Evolutionary conservation across 1,140 invertebrate species (phyloP).

Genomic region (Hormaphis cornu): DNA sequence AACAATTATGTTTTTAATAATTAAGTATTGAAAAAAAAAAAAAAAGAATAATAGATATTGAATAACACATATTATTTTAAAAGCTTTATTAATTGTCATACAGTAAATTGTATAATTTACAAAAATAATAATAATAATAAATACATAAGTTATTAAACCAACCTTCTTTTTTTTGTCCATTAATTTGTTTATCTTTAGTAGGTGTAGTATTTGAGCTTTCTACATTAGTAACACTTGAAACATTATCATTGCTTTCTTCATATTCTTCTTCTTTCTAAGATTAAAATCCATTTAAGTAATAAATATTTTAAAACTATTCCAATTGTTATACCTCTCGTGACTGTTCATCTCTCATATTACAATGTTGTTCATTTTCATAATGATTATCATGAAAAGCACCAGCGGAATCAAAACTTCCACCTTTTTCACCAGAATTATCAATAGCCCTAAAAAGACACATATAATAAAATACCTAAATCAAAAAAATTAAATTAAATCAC

Average conservation of each 20-base stretch:
- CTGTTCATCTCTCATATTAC: not conserved
- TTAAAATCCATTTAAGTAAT: not conserved
- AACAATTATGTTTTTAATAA: no score
- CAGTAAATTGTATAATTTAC: no score
- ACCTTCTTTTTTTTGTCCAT: constrained; percentile 24
- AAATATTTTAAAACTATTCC: not conserved
- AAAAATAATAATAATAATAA: no score
- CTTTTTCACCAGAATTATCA: constrained; percentile 62
- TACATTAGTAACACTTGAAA: constrained; percentile 1
- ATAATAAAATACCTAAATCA: not conserved
- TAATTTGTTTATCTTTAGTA: not conserved
- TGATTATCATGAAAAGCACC: constrained; percentile 67
- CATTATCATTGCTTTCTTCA: constrained; percentile 22
- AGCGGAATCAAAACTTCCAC: constrained; percentile 75
- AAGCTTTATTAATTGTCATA: no score
- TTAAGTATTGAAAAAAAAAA: no score
- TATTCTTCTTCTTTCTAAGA: constrained; percentile 9
- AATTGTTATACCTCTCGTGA: not conserved
- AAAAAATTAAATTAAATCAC: not conserved
- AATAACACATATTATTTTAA: no score
- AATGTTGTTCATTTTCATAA: constrained; percentile 50
- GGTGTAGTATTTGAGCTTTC: constrained; percentile 23
- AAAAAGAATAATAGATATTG: no score
- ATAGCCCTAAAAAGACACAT: constrained; percentile 48
- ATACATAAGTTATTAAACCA: not conserved